phyloP scores from a whole-genome alignment of 2,113 vertebrate genomes.

The Callipepla californica region DNA sequence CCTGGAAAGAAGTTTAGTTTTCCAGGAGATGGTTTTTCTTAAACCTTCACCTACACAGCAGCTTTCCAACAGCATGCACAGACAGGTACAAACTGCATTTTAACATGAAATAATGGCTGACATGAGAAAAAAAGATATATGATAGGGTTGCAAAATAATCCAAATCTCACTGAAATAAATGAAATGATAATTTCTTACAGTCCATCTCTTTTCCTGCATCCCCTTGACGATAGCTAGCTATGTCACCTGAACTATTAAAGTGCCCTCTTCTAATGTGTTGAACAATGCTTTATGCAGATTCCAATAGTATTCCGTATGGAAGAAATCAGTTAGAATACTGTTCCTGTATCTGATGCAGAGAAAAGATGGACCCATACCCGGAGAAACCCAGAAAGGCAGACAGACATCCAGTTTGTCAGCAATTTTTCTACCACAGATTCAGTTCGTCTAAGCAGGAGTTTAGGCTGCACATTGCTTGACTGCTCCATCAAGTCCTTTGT shows the following conservation, averaged over 20 bases:
- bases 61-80: neutral
- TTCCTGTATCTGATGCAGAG: neutral
- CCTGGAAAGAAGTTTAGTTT: neutral
- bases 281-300: neutral
- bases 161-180: neutral
- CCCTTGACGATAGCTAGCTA: neutral
- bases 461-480: conserved; percentile 87
- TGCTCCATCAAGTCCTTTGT: conserved; percentile 90
- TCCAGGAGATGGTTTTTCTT: neutral
- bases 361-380: conserved; percentile 79
- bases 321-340: neutral
- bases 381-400: conserved; percentile 95
- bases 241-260: neutral
- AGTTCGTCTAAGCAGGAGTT: conserved; percentile 91
- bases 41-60: neutral
- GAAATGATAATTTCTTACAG: neutral
- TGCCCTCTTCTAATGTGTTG: neutral
- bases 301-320: neutral
- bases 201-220: neutral
- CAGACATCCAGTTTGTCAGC: conserved; percentile 97
- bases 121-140: neutral
- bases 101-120: neutral
- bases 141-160: neutral
- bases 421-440: conserved; percentile 95
- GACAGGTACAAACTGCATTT: neutral